phyloP scores from a whole-genome alignment of 2,797 vertebrate genomes.

The Hippopotamyrus pictus region DNA sequence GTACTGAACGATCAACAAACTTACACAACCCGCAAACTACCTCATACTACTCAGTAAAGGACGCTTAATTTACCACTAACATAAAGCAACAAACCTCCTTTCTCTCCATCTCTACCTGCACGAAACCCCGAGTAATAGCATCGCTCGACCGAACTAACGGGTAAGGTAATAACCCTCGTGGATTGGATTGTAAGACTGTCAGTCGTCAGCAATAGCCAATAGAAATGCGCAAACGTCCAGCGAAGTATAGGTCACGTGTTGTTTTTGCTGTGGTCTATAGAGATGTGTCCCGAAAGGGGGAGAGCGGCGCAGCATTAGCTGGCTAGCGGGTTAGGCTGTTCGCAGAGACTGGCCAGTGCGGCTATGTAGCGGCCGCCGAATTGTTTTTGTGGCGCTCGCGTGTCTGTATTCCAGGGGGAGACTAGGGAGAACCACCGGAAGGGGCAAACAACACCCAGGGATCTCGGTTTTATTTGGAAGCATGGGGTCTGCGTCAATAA shows the following conservation, averaged over 20 bases:
- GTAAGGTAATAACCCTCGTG: not conserved
- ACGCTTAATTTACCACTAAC: not conserved
- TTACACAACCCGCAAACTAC: not conserved
- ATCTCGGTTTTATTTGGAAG: slow-evolving; percentile 55
- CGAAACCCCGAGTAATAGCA: slow-evolving; percentile 39
- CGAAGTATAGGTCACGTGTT: slow-evolving; percentile 21
- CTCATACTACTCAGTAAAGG: not conserved
- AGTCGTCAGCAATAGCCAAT: slow-evolving; percentile 43
- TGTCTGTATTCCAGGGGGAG: slow-evolving; percentile 27
- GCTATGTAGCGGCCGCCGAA: slow-evolving; percentile 59
- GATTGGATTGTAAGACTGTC: slow-evolving; percentile 30
- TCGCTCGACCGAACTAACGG: slow-evolving; percentile 50
- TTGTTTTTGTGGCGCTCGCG: slow-evolving; percentile 44
- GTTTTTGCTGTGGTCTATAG: slow-evolving; percentile 65
- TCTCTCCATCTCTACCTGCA: slow-evolving; percentile 39
- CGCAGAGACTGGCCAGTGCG: slow-evolving; percentile 51
- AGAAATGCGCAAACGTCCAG: rapidly evolving
- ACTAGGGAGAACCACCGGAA: slow-evolving; percentile 34
- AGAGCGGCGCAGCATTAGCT: slow-evolving; percentile 56
- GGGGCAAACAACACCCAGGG: slow-evolving; percentile 1
- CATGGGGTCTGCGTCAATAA: slow-evolving; percentile 65
- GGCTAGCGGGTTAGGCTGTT: slow-evolving; percentile 57
- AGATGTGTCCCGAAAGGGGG: slow-evolving; percentile 63
- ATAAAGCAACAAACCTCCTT: slow-evolving; percentile 19
- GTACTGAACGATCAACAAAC: not conserved